These are phyloP conservation scores for Pholis gunnellus DNA, from an alignment of 2,113 vertebrate genomes.

Conservation along the genomic window DNA sequence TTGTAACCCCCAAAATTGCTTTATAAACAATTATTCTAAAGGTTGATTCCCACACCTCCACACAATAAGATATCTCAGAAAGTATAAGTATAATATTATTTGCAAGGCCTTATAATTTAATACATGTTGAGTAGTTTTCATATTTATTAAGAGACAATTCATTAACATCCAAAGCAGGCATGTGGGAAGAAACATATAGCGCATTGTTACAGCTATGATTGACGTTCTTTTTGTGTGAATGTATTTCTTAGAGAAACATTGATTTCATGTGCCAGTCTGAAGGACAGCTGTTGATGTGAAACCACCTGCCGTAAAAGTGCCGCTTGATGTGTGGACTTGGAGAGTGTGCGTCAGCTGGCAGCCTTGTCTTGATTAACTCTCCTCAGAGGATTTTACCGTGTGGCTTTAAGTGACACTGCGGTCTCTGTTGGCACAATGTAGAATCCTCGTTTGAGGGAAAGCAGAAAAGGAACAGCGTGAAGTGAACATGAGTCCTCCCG, in stretches of 20 bases:
- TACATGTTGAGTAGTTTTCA: neutral
- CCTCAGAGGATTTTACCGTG: conserved; percentile 28
- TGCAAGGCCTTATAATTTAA: neutral
- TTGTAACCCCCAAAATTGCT: neutral
- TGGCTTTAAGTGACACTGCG: conserved; percentile 34
- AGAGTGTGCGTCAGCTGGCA: conserved; percentile 24
- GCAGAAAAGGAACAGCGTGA: conserved; percentile 18
- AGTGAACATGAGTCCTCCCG: conserved; percentile 50
- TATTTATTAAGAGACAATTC: neutral
- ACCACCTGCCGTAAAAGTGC: conserved; percentile 22
- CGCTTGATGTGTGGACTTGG: conserved; percentile 16
- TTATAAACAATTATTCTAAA: neutral
- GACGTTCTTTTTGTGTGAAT: neutral
- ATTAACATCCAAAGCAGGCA: neutral
- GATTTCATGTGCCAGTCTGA: conserved; percentile 15
- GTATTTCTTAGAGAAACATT: neutral
- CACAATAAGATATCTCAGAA: neutral
- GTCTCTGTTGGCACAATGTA: conserved; percentile 41
- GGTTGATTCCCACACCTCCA: neutral
- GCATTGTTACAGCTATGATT: neutral
- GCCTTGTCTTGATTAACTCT: conserved; percentile 54
- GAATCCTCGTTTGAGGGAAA: conserved; percentile 18
- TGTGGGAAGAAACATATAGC: neutral
- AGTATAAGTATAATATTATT: neutral
- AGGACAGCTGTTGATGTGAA: conserved; percentile 19